Conservation (phyloP, 2,888 invertebrate species). For the Leucophenga montana region DNA sequence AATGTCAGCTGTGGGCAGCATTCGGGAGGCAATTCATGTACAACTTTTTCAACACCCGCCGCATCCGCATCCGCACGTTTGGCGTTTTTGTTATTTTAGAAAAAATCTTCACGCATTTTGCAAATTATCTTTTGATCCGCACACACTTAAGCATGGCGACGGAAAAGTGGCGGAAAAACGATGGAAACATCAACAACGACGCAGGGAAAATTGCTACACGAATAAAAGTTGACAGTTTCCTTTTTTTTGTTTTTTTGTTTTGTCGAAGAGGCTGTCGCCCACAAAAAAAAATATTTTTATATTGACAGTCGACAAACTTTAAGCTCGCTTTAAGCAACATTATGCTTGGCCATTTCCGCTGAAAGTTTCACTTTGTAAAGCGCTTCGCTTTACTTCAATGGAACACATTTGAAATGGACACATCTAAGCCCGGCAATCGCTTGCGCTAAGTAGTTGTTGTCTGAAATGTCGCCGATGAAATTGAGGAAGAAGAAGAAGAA, state of each 20-base stretch:
- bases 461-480: constrained; percentile 41
- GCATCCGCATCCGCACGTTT: constrained; percentile 31
- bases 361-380: constrained; percentile 21
- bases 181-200: constrained; percentile 2
- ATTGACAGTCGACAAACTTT: constrained; percentile 26
- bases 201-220: no score
- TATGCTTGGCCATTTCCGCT: constrained; percentile 29
- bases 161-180: constrained; percentile 40
- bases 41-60: not conserved
- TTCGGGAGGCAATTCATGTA: constrained; percentile 33
- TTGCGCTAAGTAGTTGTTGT: constrained; percentile 69
- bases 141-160: constrained; percentile 57
- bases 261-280: no score
- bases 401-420: constrained; percentile 38
- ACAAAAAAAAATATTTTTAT: not conserved
- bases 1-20: constrained; percentile 49
- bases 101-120: constrained; percentile 69
- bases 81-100: constrained; percentile 46
- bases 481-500: constrained; percentile 50
- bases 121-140: constrained; percentile 72
- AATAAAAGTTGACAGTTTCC: no score
- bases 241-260: no score
- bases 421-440: constrained; percentile 68
- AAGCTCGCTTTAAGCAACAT: constrained; percentile 16
- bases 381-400: constrained; percentile 27